A percentile compares a stretch with the other conserved stretches of the same genome.
phyloP scores from a whole-genome alignment of 2,113 vertebrate species.

The Okapia johnstoni region DNA sequence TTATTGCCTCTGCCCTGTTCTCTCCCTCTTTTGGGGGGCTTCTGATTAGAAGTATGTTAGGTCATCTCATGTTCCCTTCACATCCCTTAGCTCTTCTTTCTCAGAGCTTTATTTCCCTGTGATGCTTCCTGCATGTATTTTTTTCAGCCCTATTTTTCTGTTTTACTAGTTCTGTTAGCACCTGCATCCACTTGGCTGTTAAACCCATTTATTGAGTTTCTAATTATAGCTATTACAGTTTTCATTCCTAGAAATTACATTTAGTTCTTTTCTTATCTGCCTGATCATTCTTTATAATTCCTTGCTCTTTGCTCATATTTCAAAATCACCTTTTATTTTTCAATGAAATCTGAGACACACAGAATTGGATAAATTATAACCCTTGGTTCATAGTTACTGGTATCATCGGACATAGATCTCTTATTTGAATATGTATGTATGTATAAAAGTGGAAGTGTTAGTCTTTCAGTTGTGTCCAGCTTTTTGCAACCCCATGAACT shows the following conservation, averaged over 20 bases:
- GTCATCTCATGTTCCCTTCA: neutral
- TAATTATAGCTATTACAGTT: conserved; percentile 39
- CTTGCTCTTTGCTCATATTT: conserved; percentile 45
- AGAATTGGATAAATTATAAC: neutral
- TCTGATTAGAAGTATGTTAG: neutral
- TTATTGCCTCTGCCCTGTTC: neutral
- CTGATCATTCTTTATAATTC: conserved; percentile 44
- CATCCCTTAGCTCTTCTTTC: neutral
- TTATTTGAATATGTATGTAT: neutral
- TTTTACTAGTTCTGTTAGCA: conserved; percentile 25
- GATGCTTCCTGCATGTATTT: neutral
- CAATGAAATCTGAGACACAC: conserved; percentile 12
- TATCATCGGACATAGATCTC: neutral
- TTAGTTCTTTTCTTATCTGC: conserved; percentile 38
- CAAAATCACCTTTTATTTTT: conserved; percentile 14
- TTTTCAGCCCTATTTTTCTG: neutral
- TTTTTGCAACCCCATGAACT: neutral
- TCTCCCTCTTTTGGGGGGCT: neutral
- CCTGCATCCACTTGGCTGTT: neutral
- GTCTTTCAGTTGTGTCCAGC: neutral
- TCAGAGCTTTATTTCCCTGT: neutral
- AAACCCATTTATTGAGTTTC: conserved; percentile 43
- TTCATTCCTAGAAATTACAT: conserved; percentile 42
- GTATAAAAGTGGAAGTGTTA: neutral
- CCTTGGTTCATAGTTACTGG: neutral